Conservation (phyloP, 2,113 vertebrate genomes). For the Rhinolophus sinicus region DNA sequence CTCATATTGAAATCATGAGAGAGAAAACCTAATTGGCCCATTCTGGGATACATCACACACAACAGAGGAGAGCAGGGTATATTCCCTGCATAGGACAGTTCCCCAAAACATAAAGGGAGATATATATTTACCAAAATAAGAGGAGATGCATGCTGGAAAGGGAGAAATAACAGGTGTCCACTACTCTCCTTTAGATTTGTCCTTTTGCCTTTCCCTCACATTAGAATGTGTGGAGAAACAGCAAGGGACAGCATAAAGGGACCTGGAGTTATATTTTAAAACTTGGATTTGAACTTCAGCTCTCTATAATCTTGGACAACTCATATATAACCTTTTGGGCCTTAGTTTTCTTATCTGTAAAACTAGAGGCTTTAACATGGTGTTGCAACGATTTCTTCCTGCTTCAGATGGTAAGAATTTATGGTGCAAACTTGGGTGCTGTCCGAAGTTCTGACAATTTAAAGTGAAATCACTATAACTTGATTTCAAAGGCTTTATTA, state of each 20-base stretch:
- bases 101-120: slow-evolving; percentile 4
- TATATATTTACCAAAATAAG: neutral
- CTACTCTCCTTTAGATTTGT: neutral
- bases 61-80: neutral
- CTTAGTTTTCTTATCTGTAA: slow-evolving; percentile 10
- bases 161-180: neutral
- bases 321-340: neutral
- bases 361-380: slow-evolving; percentile 3
- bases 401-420: neutral
- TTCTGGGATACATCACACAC: neutral
- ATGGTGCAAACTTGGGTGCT: neutral
- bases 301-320: neutral
- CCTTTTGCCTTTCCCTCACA: neutral
- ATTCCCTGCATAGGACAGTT: neutral
- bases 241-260: neutral
- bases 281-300: neutral
- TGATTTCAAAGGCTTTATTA: slow-evolving; percentile 2
- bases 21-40: neutral
- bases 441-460: slow-evolving; percentile 60
- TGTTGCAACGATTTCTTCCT: slow-evolving; percentile 22
- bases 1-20: neutral
- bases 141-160: neutral
- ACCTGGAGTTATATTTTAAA: neutral
- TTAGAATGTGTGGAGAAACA: neutral
- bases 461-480: neutral